Evolutionary conservation across 2,113 vertebrate genomes (phyloP).

Genomic region (Calyptommatus sinebrachiatus): DNA sequence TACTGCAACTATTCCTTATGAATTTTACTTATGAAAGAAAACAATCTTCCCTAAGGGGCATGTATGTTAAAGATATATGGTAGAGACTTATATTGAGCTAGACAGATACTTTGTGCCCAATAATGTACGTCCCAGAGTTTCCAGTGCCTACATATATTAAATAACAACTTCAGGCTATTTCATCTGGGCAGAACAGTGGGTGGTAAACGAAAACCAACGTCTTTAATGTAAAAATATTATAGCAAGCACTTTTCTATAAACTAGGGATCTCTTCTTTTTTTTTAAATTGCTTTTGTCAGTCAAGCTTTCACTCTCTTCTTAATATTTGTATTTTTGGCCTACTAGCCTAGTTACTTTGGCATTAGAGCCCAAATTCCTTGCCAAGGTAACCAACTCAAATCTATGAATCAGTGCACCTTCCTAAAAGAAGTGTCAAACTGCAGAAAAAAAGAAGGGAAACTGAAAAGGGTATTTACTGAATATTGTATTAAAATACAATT

Average conservation of each 20-base stretch:
- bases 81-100: constrained; percentile 10
- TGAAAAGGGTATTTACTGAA: constrained; percentile 31
- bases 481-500: constrained; percentile 28
- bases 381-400: constrained; percentile 63
- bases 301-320: constrained; percentile 43
- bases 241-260: constrained; percentile 31
- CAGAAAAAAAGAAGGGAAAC: constrained; percentile 35
- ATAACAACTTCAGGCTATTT: constrained; percentile 38
- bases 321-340: constrained; percentile 43
- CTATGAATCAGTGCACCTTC: constrained; percentile 44
- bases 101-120: constrained; percentile 27
- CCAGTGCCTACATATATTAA: not conserved
- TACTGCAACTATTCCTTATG: not conserved
- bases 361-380: constrained; percentile 20
- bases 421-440: constrained; percentile 33
- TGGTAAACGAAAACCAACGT: constrained; percentile 52
- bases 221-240: constrained; percentile 45
- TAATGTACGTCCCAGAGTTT: constrained; percentile 17
- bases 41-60: not conserved
- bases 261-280: constrained; percentile 15
- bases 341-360: constrained; percentile 64
- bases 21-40: not conserved
- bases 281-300: constrained; percentile 62
- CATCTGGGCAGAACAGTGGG: constrained; percentile 46
- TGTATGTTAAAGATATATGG: accelerated